A percentile compares a stretch with the other conserved stretches of the same genome.
Evolutionary conservation across 1,140 invertebrate genomes (phyloP).

Genomic region (Panagrolaimus sp.): DNA sequence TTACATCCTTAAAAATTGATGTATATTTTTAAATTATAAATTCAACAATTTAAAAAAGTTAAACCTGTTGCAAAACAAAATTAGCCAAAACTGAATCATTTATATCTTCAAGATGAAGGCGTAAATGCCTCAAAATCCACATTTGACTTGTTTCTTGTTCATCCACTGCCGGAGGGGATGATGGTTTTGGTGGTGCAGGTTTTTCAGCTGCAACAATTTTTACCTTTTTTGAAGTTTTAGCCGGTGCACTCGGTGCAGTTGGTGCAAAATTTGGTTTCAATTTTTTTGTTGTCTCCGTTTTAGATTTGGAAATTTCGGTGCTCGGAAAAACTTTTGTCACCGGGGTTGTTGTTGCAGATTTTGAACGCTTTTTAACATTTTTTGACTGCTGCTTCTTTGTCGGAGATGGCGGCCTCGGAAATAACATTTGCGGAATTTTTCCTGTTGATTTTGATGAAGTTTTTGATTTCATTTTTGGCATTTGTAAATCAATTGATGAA

Average conservation of each 20-base stretch:
- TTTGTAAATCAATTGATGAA: too few species aligned
- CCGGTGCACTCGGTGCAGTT: neutral
- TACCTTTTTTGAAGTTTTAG: neutral
- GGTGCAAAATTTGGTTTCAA: neutral
- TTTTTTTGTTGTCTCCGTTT: neutral
- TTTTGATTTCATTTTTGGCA: too few species aligned
- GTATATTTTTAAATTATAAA: too few species aligned
- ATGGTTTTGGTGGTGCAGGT: too few species aligned
- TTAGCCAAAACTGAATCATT: slow-evolving; percentile 14
- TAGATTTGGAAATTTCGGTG: neutral
- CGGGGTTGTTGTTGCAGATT: neutral
- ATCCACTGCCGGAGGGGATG: neutral
- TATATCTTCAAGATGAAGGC: slow-evolving; percentile 9
- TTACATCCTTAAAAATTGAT: slow-evolving; percentile 10
- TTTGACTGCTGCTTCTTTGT: slow-evolving; percentile 3
- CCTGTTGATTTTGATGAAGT: too few species aligned
- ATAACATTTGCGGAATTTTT: neutral
- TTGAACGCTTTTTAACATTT: neutral
- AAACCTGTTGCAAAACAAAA: slow-evolving; percentile 9
- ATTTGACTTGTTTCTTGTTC: slow-evolving; percentile 10
- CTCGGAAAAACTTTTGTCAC: neutral
- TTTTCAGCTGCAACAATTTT: neutral
- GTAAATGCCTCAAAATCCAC: slow-evolving; percentile 15
- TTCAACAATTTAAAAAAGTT: neutral
- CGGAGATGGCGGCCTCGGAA: slow-evolving; percentile 9